Percentiles rank a stretch among this genome's conserved stretches.
phyloP scores from a whole-genome alignment of 2,888 invertebrate genomes.

The Ctena decussata region DNA sequence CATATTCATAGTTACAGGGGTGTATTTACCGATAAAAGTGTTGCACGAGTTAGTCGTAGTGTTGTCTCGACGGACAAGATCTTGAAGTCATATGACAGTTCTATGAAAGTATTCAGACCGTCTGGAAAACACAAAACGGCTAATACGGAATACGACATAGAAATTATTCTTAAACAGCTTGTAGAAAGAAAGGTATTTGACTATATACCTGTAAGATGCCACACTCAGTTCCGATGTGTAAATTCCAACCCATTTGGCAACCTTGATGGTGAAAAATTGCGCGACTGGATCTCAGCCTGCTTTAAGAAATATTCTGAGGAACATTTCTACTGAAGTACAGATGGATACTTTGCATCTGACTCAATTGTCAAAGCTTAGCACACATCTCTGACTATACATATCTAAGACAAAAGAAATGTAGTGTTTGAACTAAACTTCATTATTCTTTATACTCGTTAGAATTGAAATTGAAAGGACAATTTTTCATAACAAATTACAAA shows the following conservation, averaged over 20 bases:
- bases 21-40: constrained; percentile 42
- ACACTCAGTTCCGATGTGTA: background rate
- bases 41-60: constrained; percentile 41
- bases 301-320: background rate
- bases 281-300: background rate
- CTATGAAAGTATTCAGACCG: constrained; percentile 17
- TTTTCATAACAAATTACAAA: too few species aligned
- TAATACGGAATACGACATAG: background rate
- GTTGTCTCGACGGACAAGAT: background rate
- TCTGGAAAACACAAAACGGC: constrained; percentile 28
- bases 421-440: too few species aligned
- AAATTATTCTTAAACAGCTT: background rate
- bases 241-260: background rate
- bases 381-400: too few species aligned
- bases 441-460: too few species aligned
- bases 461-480: too few species aligned
- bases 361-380: too few species aligned
- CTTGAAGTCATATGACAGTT: background rate
- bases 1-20: constrained; percentile 49
- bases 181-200: background rate
- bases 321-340: background rate
- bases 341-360: too few species aligned
- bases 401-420: too few species aligned
- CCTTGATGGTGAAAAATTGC: background rate
- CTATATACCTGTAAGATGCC: background rate